Evolutionary conservation across 1,140 invertebrate species (phyloP), one percentile per base, ranked within the genome.

Genomic region (Chymomyza costata): DNA sequence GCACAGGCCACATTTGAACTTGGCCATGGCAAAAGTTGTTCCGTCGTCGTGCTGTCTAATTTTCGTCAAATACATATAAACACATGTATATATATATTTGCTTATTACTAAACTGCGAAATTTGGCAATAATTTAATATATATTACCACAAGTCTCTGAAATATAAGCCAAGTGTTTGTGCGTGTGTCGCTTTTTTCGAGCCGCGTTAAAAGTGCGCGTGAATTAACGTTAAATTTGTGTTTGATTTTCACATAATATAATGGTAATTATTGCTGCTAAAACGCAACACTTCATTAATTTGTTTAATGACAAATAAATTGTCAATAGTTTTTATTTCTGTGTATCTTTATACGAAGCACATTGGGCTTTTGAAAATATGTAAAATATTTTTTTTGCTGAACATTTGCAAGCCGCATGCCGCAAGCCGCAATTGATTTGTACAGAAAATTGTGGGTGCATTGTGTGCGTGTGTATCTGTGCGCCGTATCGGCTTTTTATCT

Each of bases 11-110:
- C 51, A 59, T 76, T 66, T 57, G 51, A 67, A 71, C 63, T 71
- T 78, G 71, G 41, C 71, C 73, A 52, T 78, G 71, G 48, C 58
- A 78, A n/a, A n/a, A n/a, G n/a, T n/a, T n/a, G n/a, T n/a, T n/a
- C n/a, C n/a, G n/a, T n/a, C n/a, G 40, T 64, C 52, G 31, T 11
- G 11, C 32, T 17, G 17, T 47, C 38, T 39, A 38, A 19, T 53
- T 19, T 60, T 41, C 48, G 40, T 44, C n/a, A n/a, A n/a, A n/a
- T n/a, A n/a, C n/a, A n/a, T n/a, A n/a, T n/a, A n/a, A n/a, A n/a
- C n/a, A n/a, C n/a, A n/a, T 45, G 17, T 28, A 14, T 34, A 14
- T 25, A n/a, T n/a, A 41, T 32, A 48, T 10, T 38, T 34, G 13
- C 28, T 41, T 45, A 45, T 19, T 37, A 7, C 10, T 21, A 28